Evolutionary conservation across 2,113 vertebrate species (phyloP), one percentile per base, ranked within the genome.

Genomic region (Melanocharis versteri): DNA sequence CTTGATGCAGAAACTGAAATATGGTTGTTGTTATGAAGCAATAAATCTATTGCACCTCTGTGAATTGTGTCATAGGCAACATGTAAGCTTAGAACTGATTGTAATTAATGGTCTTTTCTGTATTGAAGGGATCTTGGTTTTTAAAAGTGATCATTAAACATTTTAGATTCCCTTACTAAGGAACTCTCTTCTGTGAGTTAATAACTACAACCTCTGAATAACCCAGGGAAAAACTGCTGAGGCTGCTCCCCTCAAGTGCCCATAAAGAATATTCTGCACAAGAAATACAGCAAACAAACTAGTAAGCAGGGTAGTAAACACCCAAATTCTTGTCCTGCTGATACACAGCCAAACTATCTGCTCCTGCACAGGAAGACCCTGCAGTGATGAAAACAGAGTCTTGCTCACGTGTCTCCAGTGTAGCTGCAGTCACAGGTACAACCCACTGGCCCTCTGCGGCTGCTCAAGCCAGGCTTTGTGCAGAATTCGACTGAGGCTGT

Each of bases 1-100:
- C 66, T 66, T 37, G 16, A 84, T 26, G 35, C 37, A 93, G 75
- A 83, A 96, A 93, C 42, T 50, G 82, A 95, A 89, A 83, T 44
- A 37, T 6, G 9, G n/a, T 57, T 69, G n/a, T 57, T 69, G 39
- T 62, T 71, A 18, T 37, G 33, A 81, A 72, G 35, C 45, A 85
- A n/a, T 54, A 69, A 45, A 88, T 83, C 78, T 69, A 47, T 13
- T 65, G 33, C 40, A 57, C 47, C 30, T 93, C 77, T 71, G 40
- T 31, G 78, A 89, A 64, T 30, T 94, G 10, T 53, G 53, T 75
- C 81, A 73, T 4, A 64, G 70, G 33, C 68, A 87, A 80, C 27
- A 19, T 10, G 7, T 23, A 72, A 81, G 72, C 48, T 92, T 50
- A 56, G 1, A 3, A 78, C 7, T 92, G 37, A 62, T 80, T 91